Evolutionary conservation across 2,113 vertebrate genomes (phyloP), one percentile per base, ranked within the genome.

Genomic region (Myotis brandtii): DNA sequence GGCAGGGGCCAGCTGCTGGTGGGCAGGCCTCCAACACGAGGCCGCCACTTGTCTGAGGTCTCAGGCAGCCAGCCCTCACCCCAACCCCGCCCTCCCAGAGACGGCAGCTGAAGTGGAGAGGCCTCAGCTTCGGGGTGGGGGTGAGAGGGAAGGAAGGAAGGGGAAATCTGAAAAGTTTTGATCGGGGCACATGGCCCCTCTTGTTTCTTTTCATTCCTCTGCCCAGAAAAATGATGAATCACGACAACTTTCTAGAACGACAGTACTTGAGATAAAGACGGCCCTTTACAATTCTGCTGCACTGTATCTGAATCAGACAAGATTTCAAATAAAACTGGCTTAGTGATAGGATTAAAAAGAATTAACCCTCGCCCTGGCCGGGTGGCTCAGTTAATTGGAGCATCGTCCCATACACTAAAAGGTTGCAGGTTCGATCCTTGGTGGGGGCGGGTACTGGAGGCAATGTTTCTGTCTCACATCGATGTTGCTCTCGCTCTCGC

Each of bases 1-100:
- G 97, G 94, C 97, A 97, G 95, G 95, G 72, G 86, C 86, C 97
- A 98, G 96, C 96, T 97, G 97, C 89, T 16, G 56, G 50, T 32
- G 34, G 64, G 94, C 84, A 2, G 1, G 94, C 84, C 94, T 73
- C 84, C 12, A 2, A 83, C 84, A 69, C 66, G 82, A 85, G 84
- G 96, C 88, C 69, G 52, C 94, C 96, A 83, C 89, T 69, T 95
- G 96, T 93, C 67, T 43, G 87, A 77, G 75, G 89, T 52, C 75
- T 84, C 50, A 40, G 54, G 70, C 86, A 43, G 88, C 62, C 32
- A 10, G 23, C 72, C 25, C 83, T 20, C 0, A 1, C 56, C 95
- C 88, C 96, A 56, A 11, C 95, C 46, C 75, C 40, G 8, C 0
- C 0, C 56, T 76, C 34, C 17, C n/a, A 34, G 91, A 82, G 76